Base-by-base conservation (phyloP, 2,113 vertebrate genomes). In the Pollimyrus isidori region DNA sequence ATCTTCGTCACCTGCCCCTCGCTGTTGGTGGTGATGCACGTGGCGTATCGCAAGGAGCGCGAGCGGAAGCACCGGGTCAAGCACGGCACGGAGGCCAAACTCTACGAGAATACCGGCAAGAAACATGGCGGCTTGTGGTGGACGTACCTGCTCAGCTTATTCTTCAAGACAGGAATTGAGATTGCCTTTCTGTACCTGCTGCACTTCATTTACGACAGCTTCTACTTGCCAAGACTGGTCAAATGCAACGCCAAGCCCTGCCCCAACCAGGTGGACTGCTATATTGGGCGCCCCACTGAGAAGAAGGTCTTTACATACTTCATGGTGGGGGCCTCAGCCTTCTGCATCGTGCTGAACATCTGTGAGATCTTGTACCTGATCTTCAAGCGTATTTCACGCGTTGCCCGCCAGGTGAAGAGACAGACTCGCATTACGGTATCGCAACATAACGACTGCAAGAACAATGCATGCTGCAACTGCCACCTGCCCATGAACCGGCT, bases 261-360 rank as follows among this genome's bases (percentile, higher is more conserved):
- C 90, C 97, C 97, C 90, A 96, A 97, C 88, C 48, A 91, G 0
- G 97, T 97, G 90, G 96, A 98, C 94, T 98, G 97, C 88, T 98
- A 95, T 94, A 96, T 97, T 17, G 95, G 97, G 42, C 95, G 96
- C 4, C 97, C 97, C 89, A 97, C 97, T 0, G 97, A 97, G 92
- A 97, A 98, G 93, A 98, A 95, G 90, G 91, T 98, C 87, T 98
- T 97, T 94, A 97, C 96, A 87, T 97, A 97, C 92, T 97, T 98
- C 91, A 97, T 98, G 97, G 97, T 98, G 0, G 95, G 95, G 17
- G 96, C 97, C 0, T 96, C 97, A 0, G 93, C 94, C 46, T 56
- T 97, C 89, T 98, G 97, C 92, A 96, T 97, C 19, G 80, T 98
- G 86, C 96, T 98, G 45, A 98, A 96, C 91, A 94, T 98, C 91